Base-by-base conservation (phyloP, 2,113 vertebrate genomes). In the Pseudopipra pipra region DNA sequence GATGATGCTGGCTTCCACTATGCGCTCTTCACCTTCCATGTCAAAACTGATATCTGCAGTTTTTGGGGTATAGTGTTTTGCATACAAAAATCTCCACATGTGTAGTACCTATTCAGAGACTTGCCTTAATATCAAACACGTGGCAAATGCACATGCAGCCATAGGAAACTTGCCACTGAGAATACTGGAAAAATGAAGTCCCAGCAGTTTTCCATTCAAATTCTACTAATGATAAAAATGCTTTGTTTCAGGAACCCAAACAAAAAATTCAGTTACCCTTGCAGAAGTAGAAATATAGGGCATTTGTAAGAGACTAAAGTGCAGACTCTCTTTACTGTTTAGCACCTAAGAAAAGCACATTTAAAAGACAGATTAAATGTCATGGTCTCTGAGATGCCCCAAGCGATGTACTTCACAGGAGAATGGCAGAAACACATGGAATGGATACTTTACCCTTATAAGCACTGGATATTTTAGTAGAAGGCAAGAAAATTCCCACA, bases 21-120 rank as follows among this genome's bases (percentile, higher is more conserved):
- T 1, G 0, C 0, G 3, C 17, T 72, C 33, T 22, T 39, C 24
- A 28, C 21, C 21, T 2, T 68, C 31, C 27, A 4, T 30, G 66
- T 44, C 11, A 12, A 74, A 65, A 33, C 12, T 52, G 27, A 43
- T 23, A 31, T 6, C 14, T 25, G 59, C 37, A 41, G 6, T 5
- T 89, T 59, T 46, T 8, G 11, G 12, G 52, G 41, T 74, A 62
- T 3, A 20, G 5, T 3, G 1, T 28, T 76, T 27, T 41, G 39
- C 71, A 51, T 14, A 27, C 2, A 37, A 12, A 58, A 70, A 87
- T 39, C 28, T 49, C 62, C 5, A 0, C 12, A 11, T 11, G n/a
- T 14, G 16, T 22, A 49, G 43, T 18, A 61, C 20, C 58, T 44
- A 8, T 35, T 79, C 47, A 63, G 49, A 87, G 67, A 51, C 17